These are phyloP conservation scores for Drosophila pandora DNA, from an alignment of 1,140 invertebrate genomes.

Conservation along the genomic window DNA sequence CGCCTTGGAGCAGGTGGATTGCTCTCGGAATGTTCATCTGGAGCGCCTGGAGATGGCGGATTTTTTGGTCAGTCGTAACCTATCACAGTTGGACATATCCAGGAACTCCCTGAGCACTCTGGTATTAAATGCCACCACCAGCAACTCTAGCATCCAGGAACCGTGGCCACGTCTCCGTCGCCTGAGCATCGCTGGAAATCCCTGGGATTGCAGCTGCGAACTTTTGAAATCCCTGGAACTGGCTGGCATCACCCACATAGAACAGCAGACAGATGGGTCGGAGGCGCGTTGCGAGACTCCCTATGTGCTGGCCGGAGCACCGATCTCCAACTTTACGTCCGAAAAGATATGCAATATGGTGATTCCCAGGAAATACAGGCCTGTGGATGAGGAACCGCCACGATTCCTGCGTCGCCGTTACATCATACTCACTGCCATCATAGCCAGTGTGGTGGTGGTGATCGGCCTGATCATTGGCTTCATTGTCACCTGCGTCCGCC, in stretches of 20 bases:
- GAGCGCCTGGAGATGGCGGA: constrained; percentile 57
- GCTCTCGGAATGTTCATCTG: constrained; percentile 67
- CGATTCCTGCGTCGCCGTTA: constrained; percentile 75
- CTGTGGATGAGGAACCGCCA: constrained; percentile 73
- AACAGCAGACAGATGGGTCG: constrained; percentile 4
- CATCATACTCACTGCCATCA: constrained; percentile 74
- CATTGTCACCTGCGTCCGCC: constrained; percentile 68
- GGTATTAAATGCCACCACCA: constrained; percentile 27
- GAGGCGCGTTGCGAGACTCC: constrained; percentile 73
- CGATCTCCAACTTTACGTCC: constrained; percentile 65
- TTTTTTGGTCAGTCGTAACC: constrained; percentile 47
- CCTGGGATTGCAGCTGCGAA: constrained; percentile 86
- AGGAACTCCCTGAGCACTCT: constrained; percentile 85
- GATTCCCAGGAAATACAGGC: constrained; percentile 71
- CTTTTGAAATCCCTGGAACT: constrained; percentile 59
- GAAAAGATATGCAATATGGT: constrained; percentile 65
- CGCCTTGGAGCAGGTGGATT: constrained; percentile 63
- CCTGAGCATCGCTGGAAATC: constrained; percentile 85
- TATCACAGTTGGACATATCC: constrained; percentile 74
- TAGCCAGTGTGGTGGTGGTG: constrained; percentile 71
- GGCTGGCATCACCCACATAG: constrained; percentile 34
- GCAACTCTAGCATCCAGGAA: background rate
- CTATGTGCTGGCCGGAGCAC: constrained; percentile 62
- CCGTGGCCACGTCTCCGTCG: constrained; percentile 79
- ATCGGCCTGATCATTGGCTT: constrained; percentile 77